A percentile compares a stretch with the other conserved stretches of the same genome.
Conservation (phyloP, 2,888 invertebrate species). For the Leptogaster cylindrica region DNA sequence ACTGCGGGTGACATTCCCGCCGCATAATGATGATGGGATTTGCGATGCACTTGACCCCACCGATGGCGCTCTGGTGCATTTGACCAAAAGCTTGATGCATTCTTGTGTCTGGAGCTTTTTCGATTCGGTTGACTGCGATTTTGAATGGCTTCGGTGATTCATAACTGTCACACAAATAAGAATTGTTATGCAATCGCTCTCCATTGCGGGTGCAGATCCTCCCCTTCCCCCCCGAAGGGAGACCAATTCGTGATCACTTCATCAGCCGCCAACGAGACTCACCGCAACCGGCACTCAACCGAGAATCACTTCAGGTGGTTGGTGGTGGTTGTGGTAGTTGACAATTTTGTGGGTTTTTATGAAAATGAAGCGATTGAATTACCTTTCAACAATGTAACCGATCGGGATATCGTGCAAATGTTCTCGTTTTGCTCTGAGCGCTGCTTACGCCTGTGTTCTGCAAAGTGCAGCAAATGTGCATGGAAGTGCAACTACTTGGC, state of each 20-base stretch:
- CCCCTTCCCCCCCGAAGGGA: too few species aligned
- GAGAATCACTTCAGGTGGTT: background rate
- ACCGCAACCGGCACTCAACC: background rate
- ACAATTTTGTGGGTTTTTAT: background rate
- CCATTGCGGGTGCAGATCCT: background rate
- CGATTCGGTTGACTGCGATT: background rate
- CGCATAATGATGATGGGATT: too few species aligned
- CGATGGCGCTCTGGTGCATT: background rate
- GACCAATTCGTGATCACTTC: too few species aligned
- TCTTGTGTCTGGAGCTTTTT: background rate
- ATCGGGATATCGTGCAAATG: background rate
- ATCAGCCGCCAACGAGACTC: background rate
- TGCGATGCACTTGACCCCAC: background rate
- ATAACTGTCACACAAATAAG: background rate
- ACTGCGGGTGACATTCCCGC: too few species aligned
- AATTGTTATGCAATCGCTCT: background rate
- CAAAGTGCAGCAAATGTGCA: too few species aligned
- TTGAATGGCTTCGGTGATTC: conserved; percentile 12
- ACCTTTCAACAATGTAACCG: background rate
- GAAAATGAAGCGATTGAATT: background rate
- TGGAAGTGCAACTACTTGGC: too few species aligned
- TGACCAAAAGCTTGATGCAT: conserved; percentile 1
- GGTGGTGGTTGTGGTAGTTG: background rate
- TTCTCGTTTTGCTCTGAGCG: background rate
- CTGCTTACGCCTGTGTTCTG: too few species aligned